phyloP scores from a whole-genome alignment of 2,797 vertebrate genomes.

The Diglossa cyanea region DNA sequence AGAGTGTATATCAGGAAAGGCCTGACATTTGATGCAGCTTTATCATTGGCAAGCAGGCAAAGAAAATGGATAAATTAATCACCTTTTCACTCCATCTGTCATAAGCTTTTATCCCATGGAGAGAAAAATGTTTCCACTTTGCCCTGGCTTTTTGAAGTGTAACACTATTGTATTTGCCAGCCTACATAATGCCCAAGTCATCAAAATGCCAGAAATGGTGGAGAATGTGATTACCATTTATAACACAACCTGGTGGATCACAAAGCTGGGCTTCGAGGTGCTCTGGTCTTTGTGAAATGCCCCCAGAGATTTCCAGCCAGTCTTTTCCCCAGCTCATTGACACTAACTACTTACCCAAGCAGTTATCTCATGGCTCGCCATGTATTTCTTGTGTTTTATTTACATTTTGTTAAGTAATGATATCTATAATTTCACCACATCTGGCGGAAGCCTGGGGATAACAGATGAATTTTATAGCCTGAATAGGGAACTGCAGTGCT shows the following conservation, averaged over 20 bases:
- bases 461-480: accelerated
- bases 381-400: background rate
- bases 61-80: conserved; percentile 28
- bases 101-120: background rate
- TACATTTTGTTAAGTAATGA: background rate
- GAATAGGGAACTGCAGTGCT: background rate
- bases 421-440: background rate
- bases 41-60: conserved; percentile 18
- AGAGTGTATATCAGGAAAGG: background rate
- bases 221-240: background rate
- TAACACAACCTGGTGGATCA: background rate
- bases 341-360: background rate
- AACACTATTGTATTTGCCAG: background rate
- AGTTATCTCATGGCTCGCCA: accelerated
- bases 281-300: background rate
- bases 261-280: background rate
- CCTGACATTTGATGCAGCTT: conserved; percentile 6
- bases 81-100: background rate
- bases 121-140: conserved; percentile 9
- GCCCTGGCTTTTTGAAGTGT: conserved; percentile 34
- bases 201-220: background rate
- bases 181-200: background rate
- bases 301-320: background rate
- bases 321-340: background rate
- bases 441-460: background rate